Conservation (phyloP, 1,140 invertebrate species). For the Dendrolimus kikuchii region DNA sequence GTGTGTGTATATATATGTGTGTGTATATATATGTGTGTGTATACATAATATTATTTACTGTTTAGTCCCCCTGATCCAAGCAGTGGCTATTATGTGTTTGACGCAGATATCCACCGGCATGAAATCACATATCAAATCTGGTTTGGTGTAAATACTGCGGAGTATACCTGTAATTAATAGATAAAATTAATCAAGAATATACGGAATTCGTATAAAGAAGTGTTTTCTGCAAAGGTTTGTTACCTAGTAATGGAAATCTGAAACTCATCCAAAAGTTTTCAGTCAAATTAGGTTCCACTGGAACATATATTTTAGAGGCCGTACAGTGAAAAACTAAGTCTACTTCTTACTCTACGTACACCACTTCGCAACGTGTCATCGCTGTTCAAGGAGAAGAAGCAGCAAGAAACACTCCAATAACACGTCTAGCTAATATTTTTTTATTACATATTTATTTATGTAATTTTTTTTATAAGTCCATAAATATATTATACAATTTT, state of each 20-base stretch:
- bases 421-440: no score
- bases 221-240: not conserved
- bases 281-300: no score
- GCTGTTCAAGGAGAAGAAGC: no score
- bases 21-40: not conserved
- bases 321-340: no score
- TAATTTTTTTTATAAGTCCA: no score
- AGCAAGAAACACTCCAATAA: no score
- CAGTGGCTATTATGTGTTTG: constrained; percentile 83
- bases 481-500: no score
- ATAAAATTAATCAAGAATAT: not conserved
- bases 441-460: no score
- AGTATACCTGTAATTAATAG: constrained; percentile 75
- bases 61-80: constrained; percentile 80
- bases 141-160: constrained; percentile 79
- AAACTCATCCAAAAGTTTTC: no score
- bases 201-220: not conserved
- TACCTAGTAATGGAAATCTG: not conserved
- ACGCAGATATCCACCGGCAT: constrained; percentile 91
- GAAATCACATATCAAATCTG: constrained; percentile 79
- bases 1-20: not conserved
- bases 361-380: no score
- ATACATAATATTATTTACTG: constrained; percentile 60
- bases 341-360: no score
- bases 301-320: no score